Evolutionary conservation across 2,113 vertebrate species (phyloP), one percentile per base, ranked within the genome.

Genomic region (Narcine bancroftii): DNA sequence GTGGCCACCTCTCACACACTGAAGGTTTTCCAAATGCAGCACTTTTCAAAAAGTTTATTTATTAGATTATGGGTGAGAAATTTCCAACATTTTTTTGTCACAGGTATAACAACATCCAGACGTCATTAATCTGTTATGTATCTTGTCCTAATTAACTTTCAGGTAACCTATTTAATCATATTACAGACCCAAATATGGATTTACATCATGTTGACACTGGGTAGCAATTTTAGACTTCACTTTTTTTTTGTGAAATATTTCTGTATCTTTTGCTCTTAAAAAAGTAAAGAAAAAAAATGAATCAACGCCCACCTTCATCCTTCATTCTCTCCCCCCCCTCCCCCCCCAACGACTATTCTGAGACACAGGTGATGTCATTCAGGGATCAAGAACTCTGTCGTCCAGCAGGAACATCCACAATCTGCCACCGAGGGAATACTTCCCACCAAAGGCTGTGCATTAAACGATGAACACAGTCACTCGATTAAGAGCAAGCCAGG

Each of bases 281-380:
- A 63, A 11, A 63, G 53, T 29, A 6, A 19, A 26, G n/a, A 87
- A 36, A 60, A 36, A 56, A n/a, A 56, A 36, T 87, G 5, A 36
- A 6, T 56, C 3, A 85, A n/a, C 19, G 10, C 81, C 56, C 29
- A 85, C 53, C 77, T 53, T 24, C 15, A 85, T 87, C 53, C 77
- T 53, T 24, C 15, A 85, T 87, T n/a, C 39, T 60, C 81, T 17
- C 1, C 53, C 17, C 56, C 15, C 19, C 60, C 36, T 60, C 29
- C 53, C 24, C 77, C 45, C 77, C 26, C n/a, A 83, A 47, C 47
- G 56, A 87, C 77, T 81, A 24, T 47, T 81, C 77, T 26, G 50
- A 53, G 10, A 47, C 26, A 81, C 29, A 33, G 66, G 47, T 83
- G 81, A 87, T 87, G 42, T 83, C 45, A 87, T 87, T 87, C 81